Percentiles rank a stretch among this genome's conserved stretches.
These are phyloP conservation scores for Smutsia gigantea DNA, from an alignment of 2,797 vertebrate species.

Conservation along the genomic window DNA sequence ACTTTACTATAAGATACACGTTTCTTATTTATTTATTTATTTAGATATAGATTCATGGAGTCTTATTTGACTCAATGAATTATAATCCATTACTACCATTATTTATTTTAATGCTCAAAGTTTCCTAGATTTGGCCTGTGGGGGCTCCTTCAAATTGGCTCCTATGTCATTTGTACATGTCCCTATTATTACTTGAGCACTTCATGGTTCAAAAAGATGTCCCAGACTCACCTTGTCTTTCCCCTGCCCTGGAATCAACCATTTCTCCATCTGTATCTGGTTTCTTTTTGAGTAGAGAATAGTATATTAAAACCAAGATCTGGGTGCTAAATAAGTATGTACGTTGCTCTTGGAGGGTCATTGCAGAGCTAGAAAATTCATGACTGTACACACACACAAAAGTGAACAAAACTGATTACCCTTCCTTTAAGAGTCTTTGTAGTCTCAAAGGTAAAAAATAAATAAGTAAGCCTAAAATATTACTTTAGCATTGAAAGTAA, in stretches of 20 bases:
- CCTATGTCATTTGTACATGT: background rate
- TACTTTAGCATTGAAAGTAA: background rate
- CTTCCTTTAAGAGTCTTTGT: background rate
- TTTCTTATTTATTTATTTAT: background rate
- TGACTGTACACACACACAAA: background rate
- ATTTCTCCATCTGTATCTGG: background rate
- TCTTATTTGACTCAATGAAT: background rate
- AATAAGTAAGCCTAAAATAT: conserved; percentile 12
- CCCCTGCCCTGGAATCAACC: background rate
- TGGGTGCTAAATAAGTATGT: background rate
- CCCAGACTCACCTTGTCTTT: conserved; percentile 10
- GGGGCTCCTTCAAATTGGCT: background rate
- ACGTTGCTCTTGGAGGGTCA: background rate
- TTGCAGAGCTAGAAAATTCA: background rate
- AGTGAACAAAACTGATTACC: background rate
- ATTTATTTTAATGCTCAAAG: background rate
- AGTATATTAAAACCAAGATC: background rate
- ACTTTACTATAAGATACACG: background rate
- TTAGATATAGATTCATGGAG: background rate
- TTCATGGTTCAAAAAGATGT: background rate
- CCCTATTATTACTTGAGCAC: background rate
- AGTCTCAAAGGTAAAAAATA: conserved; percentile 17
- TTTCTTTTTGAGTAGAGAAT: background rate
- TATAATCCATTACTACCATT: background rate
- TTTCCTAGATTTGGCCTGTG: background rate